phyloP scores from a whole-genome alignment of 1,140 invertebrate genomes.

The Centruroides sculpturatus region DNA sequence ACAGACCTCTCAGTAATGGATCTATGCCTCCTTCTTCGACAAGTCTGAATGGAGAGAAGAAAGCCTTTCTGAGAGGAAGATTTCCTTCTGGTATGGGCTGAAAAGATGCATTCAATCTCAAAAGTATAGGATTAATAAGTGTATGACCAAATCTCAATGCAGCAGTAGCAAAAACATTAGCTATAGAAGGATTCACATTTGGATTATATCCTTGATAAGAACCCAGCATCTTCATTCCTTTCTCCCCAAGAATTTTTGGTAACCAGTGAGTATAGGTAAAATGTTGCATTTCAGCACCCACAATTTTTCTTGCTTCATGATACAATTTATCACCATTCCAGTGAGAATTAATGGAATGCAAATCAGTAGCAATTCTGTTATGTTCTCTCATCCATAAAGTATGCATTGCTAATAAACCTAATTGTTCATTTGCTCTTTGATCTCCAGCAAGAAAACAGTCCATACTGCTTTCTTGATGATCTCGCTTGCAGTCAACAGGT shows the following conservation, averaged over 20 bases:
- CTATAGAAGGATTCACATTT: slow-evolving; percentile 64
- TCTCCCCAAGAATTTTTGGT: slow-evolving; percentile 60
- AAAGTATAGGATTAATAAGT: slow-evolving; percentile 83
- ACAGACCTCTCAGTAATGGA: slow-evolving; percentile 83
- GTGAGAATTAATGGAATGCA: slow-evolving; percentile 62
- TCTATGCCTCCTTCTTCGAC: slow-evolving; percentile 95
- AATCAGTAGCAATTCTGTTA: slow-evolving; percentile 68
- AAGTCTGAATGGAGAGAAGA: slow-evolving; percentile 89
- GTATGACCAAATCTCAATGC: slow-evolving; percentile 93
- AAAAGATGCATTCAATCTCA: slow-evolving; percentile 66
- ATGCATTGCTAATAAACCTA: slow-evolving; percentile 88
- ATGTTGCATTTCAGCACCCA: slow-evolving; percentile 89
- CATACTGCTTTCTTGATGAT: slow-evolving; percentile 59
- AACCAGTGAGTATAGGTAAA: slow-evolving; percentile 92
- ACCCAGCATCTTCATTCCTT: slow-evolving; percentile 56
- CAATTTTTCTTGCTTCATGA: slow-evolving; percentile 76
- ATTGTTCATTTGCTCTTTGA: slow-evolving; percentile 42
- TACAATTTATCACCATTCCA: slow-evolving; percentile 79
- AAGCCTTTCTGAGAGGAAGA: slow-evolving; percentile 77
- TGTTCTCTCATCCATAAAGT: slow-evolving; percentile 95
- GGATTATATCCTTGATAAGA: slow-evolving; percentile 46
- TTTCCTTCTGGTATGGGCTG: slow-evolving; percentile 62
- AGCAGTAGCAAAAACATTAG: slow-evolving; percentile 94
- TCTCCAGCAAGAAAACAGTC: slow-evolving; percentile 71
- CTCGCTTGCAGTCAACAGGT: slow-evolving; percentile 74